Evolutionary conservation across 1,140 invertebrate genomes (phyloP).

Genomic region (Drosophila mojavensis): DNA sequence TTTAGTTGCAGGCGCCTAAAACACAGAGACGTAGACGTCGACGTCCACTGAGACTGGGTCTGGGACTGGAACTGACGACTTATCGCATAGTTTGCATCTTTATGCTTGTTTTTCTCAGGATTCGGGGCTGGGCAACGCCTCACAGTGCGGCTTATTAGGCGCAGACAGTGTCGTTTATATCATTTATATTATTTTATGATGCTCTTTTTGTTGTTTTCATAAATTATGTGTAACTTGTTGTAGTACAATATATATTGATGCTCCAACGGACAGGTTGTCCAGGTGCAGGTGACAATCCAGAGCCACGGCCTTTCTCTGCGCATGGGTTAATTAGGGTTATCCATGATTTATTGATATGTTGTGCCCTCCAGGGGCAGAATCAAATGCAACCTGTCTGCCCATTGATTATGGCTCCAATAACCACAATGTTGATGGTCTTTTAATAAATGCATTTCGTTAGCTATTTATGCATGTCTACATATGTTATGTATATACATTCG

Average conservation of each 20-base stretch:
- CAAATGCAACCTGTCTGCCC: conserved; percentile 50
- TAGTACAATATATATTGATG: conserved; percentile 18
- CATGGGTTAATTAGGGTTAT: conserved; percentile 74
- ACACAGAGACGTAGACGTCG: background rate
- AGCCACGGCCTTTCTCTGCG: conserved; percentile 12
- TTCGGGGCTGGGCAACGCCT: conserved; percentile 39
- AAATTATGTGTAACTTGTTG: conserved; percentile 69
- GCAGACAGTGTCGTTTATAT: conserved; percentile 82
- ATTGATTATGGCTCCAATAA: conserved; percentile 68
- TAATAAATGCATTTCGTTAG: conserved; percentile 60
- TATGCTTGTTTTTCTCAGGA: conserved; percentile 71
- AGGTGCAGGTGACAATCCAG: conserved; percentile 67
- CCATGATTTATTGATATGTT: conserved; percentile 77
- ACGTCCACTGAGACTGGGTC: background rate
- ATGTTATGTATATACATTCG: background rate
- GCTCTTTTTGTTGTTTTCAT: conserved; percentile 34
- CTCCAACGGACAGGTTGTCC: background rate
- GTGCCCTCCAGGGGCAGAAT: conserved; percentile 9
- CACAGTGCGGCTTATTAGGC: conserved; percentile 68
- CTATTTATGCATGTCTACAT: conserved; percentile 10
- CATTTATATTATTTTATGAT: conserved; percentile 83
- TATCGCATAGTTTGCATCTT: conserved; percentile 75
- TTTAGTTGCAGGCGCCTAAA: conserved; percentile 80
- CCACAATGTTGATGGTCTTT: conserved; percentile 60
- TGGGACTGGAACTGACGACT: conserved; percentile 34